phyloP scores from a whole-genome alignment of 2,888 invertebrate genomes.

The Aspidiotus destructor region DNA sequence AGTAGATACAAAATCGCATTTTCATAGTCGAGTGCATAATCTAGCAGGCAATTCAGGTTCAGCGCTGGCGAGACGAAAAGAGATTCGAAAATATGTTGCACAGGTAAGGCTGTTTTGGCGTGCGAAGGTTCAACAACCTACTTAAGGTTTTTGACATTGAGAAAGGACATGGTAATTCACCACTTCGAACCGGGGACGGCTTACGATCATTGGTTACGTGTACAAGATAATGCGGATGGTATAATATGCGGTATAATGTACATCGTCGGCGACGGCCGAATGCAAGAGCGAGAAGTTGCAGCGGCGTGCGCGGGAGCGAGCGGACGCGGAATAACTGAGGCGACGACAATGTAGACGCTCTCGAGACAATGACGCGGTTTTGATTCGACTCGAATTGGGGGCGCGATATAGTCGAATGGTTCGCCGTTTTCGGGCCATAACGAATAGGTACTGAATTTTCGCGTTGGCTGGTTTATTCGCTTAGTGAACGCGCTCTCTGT shows the following conservation, averaged over 20 bases:
- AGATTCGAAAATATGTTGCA: conserved; percentile 17
- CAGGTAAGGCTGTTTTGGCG: conserved; percentile 29
- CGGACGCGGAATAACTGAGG: background rate
- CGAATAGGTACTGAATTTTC: background rate
- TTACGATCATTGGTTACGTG: conserved; percentile 26
- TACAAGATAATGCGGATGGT: conserved; percentile 8
- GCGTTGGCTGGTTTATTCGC: background rate
- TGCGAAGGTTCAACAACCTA: conserved; percentile 30
- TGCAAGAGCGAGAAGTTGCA: background rate
- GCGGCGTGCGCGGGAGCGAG: background rate
- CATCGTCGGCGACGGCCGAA: background rate
- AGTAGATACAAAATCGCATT: too few relatives aligned
- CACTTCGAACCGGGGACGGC: conserved; percentile 17
- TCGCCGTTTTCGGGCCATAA: background rate
- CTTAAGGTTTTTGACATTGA: conserved; percentile 32
- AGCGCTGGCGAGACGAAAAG: background rate
- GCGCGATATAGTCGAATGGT: background rate
- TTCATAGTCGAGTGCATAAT: too few relatives aligned
- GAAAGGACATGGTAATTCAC: conserved; percentile 32
- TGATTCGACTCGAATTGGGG: background rate
- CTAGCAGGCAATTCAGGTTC: too few relatives aligned
- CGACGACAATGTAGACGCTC: conserved; percentile 1
- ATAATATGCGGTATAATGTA: background rate
- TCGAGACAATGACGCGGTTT: background rate
- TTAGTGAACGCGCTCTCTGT: background rate